Percentiles rank a stretch among this genome's conserved stretches.
Conservation (phyloP, 2,113 vertebrate species). For the Dicentrarchus labrax region DNA sequence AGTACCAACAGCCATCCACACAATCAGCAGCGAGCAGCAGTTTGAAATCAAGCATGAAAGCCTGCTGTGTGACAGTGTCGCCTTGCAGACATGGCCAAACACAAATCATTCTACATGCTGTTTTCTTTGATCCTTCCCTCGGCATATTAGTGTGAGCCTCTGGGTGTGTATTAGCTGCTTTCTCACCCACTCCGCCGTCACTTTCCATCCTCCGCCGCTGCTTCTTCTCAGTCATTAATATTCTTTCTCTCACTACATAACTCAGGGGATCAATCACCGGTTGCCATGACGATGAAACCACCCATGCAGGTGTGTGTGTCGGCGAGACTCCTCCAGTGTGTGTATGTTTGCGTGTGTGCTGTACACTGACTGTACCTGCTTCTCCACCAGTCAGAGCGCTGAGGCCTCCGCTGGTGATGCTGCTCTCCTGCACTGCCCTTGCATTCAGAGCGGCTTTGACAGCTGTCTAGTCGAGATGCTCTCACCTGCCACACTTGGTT, state of each 20-base stretch:
- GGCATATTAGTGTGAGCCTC: constrained; percentile 37
- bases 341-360: constrained; percentile 25
- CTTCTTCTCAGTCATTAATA: constrained; percentile 62
- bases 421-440: constrained; percentile 39
- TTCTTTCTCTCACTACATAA: constrained; percentile 68
- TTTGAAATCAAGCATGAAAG: constrained; percentile 33
- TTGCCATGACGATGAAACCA: constrained; percentile 79
- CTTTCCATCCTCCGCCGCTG: constrained; percentile 40
- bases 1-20: neutral
- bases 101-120: constrained; percentile 44
- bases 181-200: constrained; percentile 41
- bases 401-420: constrained; percentile 53
- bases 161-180: constrained; percentile 44
- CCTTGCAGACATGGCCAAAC: constrained; percentile 40
- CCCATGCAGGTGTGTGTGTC: constrained; percentile 59
- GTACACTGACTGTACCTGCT: constrained; percentile 51
- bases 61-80: constrained; percentile 40
- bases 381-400: constrained; percentile 50
- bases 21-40: constrained; percentile 34
- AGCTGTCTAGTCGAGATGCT: constrained; percentile 75
- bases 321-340: neutral
- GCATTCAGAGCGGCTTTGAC: constrained; percentile 63
- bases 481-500: constrained; percentile 70
- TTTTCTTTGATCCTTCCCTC: constrained; percentile 54
- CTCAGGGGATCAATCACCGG: constrained; percentile 80